Evolutionary conservation across 1,140 invertebrate species (phyloP).

Genomic region (Calycopis cecrops): DNA sequence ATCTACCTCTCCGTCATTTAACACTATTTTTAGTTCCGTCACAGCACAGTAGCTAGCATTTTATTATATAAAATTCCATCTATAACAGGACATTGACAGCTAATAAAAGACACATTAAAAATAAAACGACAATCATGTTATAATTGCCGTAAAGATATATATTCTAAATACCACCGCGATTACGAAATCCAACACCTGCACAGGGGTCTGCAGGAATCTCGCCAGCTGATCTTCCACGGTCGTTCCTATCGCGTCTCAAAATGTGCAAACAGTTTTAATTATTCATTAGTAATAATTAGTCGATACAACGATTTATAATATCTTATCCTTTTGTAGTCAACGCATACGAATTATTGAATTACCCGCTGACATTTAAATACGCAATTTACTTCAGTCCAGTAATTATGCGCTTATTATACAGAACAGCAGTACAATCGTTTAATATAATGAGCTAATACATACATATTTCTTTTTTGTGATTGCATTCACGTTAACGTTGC

Average conservation of each 20-base stretch:
- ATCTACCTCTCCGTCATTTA: too few relatives aligned
- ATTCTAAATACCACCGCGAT: not conserved
- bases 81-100: too few relatives aligned
- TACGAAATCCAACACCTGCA: slow-evolving; percentile 1
- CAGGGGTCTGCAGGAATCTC: not conserved
- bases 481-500: too few relatives aligned
- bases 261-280: too few relatives aligned
- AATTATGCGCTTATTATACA: not conserved
- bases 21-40: too few relatives aligned
- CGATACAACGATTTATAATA: not conserved
- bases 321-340: slow-evolving; percentile 5
- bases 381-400: slow-evolving; percentile 6
- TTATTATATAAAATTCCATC: too few relatives aligned
- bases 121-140: too few relatives aligned
- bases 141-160: not conserved
- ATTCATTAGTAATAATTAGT: not conserved
- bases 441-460: slow-evolving; percentile 6
- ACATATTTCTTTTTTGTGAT: slow-evolving; percentile 7
- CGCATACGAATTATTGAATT: slow-evolving; percentile 18
- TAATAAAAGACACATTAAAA: too few relatives aligned
- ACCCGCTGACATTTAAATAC: slow-evolving; percentile 17
- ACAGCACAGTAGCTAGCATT: too few relatives aligned
- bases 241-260: not conserved
- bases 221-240: not conserved
- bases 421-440: slow-evolving; percentile 6